A percentile compares a stretch with the other conserved stretches of the same genome.
Evolutionary conservation across 2,797 vertebrate species (phyloP).

Genomic region (Siniperca undulata): DNA sequence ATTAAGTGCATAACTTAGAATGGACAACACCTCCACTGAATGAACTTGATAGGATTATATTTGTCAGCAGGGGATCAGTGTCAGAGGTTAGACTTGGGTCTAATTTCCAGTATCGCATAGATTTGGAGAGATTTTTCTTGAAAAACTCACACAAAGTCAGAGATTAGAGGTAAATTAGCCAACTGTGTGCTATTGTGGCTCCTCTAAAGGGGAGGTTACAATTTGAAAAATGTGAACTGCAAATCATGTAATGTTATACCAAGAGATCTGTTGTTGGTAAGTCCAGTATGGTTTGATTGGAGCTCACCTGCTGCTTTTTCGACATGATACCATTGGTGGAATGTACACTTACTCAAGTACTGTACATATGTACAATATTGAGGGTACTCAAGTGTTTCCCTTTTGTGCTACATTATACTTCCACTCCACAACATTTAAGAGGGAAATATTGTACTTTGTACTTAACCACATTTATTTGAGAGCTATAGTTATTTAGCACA

Average conservation of each 20-base stretch:
- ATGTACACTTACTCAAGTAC: neutral
- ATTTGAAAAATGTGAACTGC: neutral
- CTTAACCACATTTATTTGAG: neutral
- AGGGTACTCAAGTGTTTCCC: neutral
- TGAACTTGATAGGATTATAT: constrained; percentile 68
- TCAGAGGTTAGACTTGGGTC: constrained; percentile 25
- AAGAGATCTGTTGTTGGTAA: neutral
- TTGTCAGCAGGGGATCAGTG: constrained; percentile 67
- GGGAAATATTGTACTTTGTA: neutral
- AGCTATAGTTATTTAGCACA: neutral
- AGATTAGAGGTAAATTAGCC: neutral
- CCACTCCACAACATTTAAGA: neutral
- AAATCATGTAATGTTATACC: neutral
- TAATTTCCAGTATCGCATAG: constrained; percentile 32
- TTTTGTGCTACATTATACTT: neutral
- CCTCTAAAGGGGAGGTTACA: neutral
- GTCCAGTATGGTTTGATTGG: neutral
- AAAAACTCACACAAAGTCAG: constrained; percentile 18
- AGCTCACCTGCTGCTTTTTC: neutral
- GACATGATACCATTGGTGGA: neutral
- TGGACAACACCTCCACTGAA: constrained; percentile 68
- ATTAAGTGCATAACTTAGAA: constrained; percentile 76
- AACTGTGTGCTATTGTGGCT: neutral
- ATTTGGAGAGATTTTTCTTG: constrained; percentile 18
- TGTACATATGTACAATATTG: neutral